A percentile compares a stretch with the other conserved stretches of the same genome.
Evolutionary conservation across 92 coral and sea anemone genomes (phyloP).

Genomic region (Galaxea fascicularis): DNA sequence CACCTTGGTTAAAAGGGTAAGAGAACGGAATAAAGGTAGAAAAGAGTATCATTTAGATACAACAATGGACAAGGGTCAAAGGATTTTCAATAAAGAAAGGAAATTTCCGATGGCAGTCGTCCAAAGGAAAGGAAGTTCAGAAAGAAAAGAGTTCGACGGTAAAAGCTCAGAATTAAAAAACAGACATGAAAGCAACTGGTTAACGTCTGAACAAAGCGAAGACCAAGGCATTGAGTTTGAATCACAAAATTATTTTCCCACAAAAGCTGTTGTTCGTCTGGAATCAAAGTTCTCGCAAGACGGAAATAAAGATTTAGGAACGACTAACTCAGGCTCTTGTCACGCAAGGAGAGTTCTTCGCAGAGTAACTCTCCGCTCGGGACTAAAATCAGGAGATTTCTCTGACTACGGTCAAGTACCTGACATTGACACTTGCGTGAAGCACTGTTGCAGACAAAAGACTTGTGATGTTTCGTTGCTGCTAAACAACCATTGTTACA

Average conservation of each 20-base stretch:
- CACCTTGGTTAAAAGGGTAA: constrained; percentile 62
- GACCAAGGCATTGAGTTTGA: constrained; percentile 15
- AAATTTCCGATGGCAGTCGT: background rate
- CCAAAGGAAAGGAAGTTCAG: background rate
- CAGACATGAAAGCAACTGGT: background rate
- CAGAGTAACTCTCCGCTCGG: constrained; percentile 82
- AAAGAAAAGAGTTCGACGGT: too few relatives aligned
- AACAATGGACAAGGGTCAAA: background rate
- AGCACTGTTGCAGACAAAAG: constrained; percentile 76
- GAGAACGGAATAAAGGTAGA: background rate
- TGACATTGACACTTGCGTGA: constrained; percentile 73
- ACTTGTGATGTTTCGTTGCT: constrained; percentile 79
- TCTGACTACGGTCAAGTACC: constrained; percentile 85
- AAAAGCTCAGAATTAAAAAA: background rate
- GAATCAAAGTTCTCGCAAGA: constrained; percentile 9
- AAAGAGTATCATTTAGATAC: background rate
- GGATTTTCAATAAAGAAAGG: background rate
- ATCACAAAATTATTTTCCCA: constrained; percentile 1
- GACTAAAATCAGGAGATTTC: constrained; percentile 90
- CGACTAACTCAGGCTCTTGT: constrained; percentile 33
- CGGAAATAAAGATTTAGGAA: background rate
- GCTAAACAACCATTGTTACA: constrained; percentile 76
- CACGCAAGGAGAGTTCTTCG: constrained; percentile 53
- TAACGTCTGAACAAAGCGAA: background rate
- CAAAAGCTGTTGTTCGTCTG: constrained; percentile 21